phyloP scores from a whole-genome alignment of 1,140 invertebrate genomes.

The Drosophila tani region DNA sequence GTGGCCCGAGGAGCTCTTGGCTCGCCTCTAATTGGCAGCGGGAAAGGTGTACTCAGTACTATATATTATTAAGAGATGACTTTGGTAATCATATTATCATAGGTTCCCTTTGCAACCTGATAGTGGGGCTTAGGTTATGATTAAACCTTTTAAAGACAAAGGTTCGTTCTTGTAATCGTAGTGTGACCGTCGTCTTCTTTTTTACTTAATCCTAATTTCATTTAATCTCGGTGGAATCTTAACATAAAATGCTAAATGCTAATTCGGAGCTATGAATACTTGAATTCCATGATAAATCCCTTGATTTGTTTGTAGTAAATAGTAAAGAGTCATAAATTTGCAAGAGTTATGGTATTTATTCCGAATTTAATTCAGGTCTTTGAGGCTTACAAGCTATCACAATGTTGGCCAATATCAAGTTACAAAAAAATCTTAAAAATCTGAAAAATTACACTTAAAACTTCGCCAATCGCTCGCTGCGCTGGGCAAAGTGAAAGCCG shows the following conservation, averaged over 20 bases:
- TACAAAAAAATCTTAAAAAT: neutral
- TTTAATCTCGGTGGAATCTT: too few relatives aligned
- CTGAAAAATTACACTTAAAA: conserved; percentile 22
- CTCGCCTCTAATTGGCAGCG: conserved; percentile 10
- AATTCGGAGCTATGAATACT: too few relatives aligned
- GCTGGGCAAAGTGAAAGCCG: conserved; percentile 63
- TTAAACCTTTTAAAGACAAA: neutral
- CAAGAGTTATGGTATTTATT: conserved; percentile 1
- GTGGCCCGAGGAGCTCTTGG: neutral
- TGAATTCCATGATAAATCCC: neutral
- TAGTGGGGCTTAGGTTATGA: too few relatives aligned
- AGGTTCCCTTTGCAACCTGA: too few relatives aligned
- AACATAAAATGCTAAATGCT: too few relatives aligned
- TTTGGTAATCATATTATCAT: neutral
- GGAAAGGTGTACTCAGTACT: neutral
- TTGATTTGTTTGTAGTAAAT: too few relatives aligned
- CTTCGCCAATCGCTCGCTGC: conserved; percentile 53
- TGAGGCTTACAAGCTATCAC: conserved; percentile 57
- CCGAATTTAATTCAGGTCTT: conserved; percentile 46
- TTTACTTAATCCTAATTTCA: too few relatives aligned
- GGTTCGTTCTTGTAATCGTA: too few relatives aligned
- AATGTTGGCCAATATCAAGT: conserved; percentile 32
- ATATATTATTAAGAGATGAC: too few relatives aligned
- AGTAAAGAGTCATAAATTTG: too few relatives aligned
- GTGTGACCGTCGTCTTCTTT: too few relatives aligned